A percentile compares a stretch with the other conserved stretches of the same genome.
These are phyloP conservation scores for Anagyrus pseudococci DNA, from an alignment of 2,888 invertebrate genomes.

Conservation along the genomic window DNA sequence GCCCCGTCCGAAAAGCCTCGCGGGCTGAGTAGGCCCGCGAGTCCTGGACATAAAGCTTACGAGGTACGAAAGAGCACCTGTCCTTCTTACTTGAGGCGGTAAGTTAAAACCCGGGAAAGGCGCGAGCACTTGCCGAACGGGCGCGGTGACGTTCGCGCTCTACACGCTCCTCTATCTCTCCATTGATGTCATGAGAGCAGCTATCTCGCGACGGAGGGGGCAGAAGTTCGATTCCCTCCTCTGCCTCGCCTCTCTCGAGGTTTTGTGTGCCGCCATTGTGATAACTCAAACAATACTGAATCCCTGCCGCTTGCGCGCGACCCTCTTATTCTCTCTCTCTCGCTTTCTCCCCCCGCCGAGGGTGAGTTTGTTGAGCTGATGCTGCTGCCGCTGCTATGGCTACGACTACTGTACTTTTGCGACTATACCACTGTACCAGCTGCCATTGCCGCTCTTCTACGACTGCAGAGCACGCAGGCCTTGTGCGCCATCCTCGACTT, in stretches of 20 bases:
- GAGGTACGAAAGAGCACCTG: background rate
- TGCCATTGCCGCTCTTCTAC: too few relatives aligned
- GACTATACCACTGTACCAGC: too few relatives aligned
- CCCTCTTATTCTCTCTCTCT: background rate
- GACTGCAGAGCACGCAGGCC: too few relatives aligned
- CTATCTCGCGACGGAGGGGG: conserved; percentile 9
- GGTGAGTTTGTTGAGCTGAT: background rate
- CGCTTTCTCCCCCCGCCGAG: background rate
- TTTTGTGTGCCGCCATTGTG: conserved; percentile 55
- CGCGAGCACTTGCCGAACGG: too few relatives aligned
- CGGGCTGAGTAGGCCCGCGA: too few relatives aligned
- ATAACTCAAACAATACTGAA: conserved; percentile 54
- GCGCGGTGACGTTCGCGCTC: background rate
- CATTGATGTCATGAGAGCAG: background rate
- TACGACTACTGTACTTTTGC: too few relatives aligned
- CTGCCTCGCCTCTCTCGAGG: conserved; percentile 42
- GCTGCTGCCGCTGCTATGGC: too few relatives aligned
- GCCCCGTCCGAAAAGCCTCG: too few relatives aligned
- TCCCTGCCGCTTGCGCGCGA: background rate
- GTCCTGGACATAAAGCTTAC: too few relatives aligned
- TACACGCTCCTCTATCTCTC: background rate
- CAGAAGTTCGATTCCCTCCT: conserved; percentile 25
- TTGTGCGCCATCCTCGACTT: background rate
- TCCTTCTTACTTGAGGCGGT: too few relatives aligned
- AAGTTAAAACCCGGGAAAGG: background rate